A percentile compares a stretch with the other conserved stretches of the same genome.
Evolutionary conservation across 2,888 invertebrate species (phyloP).

Genomic region (Eupeodes latifasciatus): DNA sequence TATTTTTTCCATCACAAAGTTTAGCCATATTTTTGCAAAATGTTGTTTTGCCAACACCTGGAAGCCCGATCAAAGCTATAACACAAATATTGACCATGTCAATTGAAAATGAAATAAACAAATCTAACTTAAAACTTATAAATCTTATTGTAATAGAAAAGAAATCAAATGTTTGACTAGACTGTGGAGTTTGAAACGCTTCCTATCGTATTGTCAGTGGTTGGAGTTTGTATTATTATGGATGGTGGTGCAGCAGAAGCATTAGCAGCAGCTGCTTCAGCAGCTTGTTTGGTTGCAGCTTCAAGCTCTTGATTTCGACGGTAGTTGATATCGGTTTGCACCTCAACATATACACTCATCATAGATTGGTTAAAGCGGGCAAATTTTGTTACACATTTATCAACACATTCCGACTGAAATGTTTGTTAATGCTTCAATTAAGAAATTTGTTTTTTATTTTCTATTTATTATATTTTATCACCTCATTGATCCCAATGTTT

Average conservation of each 20-base stretch:
- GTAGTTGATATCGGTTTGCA: conserved; percentile 82
- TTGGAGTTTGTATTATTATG: conserved; percentile 53
- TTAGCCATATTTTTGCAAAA: conserved; percentile 78
- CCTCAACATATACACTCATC: conserved; percentile 83
- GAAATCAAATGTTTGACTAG: conserved; percentile 34
- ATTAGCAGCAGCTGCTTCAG: conserved; percentile 71
- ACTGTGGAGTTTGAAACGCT: not conserved
- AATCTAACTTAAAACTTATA: conserved; percentile 34
- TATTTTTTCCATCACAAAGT: conserved; percentile 64
- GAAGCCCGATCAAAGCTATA: conserved; percentile 81
- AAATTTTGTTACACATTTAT: conserved; percentile 83
- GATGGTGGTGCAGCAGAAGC: conserved; percentile 35
- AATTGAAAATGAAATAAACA: not conserved
- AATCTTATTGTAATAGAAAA: conserved; percentile 37
- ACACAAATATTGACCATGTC: conserved; percentile 80
- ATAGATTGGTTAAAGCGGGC: conserved; percentile 83
- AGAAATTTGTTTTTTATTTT: conserved; percentile 10
- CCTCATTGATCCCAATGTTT: conserved; percentile 80
- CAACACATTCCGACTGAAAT: conserved; percentile 81
- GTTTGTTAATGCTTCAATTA: not conserved
- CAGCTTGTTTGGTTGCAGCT: conserved; percentile 77
- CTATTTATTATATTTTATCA: conserved; percentile 57
- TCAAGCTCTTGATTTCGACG: conserved; percentile 82
- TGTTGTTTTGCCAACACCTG: conserved; percentile 81
- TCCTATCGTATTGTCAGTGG: conserved; percentile 37